These are phyloP conservation scores for Athene cunicularia DNA, from an alignment of 2,113 vertebrate species.

Conservation along the genomic window DNA sequence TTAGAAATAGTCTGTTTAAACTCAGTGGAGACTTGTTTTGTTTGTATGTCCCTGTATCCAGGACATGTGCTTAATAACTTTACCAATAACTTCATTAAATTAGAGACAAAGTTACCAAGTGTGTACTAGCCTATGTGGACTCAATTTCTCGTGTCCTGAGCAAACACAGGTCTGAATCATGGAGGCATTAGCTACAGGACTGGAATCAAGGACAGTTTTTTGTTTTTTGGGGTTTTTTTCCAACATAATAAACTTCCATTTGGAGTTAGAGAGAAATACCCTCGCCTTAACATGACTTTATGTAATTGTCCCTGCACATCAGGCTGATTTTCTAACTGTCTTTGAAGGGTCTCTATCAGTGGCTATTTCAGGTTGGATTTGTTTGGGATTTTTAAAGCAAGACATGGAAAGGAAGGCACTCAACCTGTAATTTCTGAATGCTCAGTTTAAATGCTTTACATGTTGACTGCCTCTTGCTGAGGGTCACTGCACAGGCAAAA, in stretches of 20 bases:
- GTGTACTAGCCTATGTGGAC: neutral
- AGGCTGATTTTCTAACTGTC: neutral
- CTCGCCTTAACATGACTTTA: neutral
- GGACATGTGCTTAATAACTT: neutral
- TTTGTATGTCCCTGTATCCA: neutral
- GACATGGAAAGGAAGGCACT: neutral
- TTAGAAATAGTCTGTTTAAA: neutral
- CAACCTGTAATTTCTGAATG: neutral
- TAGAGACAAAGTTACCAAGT: neutral
- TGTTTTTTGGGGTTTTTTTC: no score
- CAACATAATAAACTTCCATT: neutral
- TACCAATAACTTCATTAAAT: neutral
- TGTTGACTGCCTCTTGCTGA: neutral
- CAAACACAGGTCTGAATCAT: neutral
- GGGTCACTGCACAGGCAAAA: neutral
- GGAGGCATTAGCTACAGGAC: neutral
- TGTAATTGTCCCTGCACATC: neutral
- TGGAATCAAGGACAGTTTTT: neutral
- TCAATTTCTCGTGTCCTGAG: neutral
- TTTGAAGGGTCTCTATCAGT: neutral
- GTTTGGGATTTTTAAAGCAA: neutral
- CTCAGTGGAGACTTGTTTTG: neutral
- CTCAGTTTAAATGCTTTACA: neutral
- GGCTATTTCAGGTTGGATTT: neutral
- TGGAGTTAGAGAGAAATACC: neutral